Percentiles rank a stretch among this genome's conserved stretches.
Evolutionary conservation across 1,140 invertebrate genomes (phyloP).

Genomic region (Lucilia cuprina): DNA sequence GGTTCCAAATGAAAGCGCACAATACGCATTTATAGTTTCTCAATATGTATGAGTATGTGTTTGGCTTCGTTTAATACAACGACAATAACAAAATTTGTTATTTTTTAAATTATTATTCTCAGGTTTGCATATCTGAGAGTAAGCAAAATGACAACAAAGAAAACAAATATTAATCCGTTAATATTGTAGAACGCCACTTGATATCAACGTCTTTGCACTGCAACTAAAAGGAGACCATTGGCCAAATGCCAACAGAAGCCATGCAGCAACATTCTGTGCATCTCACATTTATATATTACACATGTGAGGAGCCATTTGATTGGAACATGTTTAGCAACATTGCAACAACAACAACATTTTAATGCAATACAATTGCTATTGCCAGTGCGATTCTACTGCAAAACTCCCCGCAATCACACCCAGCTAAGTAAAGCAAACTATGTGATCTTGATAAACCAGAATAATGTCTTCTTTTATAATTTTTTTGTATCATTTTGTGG

Average conservation of each 20-base stretch:
- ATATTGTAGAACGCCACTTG: constrained; percentile 16
- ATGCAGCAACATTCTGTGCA: constrained; percentile 23
- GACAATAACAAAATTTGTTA: background rate
- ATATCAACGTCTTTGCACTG: constrained; percentile 1
- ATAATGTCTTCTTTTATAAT: constrained; percentile 21
- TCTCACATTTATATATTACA: background rate
- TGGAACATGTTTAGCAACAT: constrained; percentile 26
- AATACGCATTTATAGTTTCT: constrained; percentile 51
- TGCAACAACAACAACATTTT: background rate
- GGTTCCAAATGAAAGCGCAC: constrained; percentile 61
- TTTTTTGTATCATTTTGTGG: background rate
- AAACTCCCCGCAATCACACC: background rate
- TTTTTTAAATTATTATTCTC: background rate
- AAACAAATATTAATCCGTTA: constrained; percentile 18
- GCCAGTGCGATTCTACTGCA: background rate
- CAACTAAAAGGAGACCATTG: constrained; percentile 25
- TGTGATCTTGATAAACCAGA: constrained; percentile 34
- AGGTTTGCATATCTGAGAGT: background rate
- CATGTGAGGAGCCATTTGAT: background rate
- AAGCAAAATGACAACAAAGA: background rate
- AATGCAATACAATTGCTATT: background rate
- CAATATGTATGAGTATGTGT: background rate
- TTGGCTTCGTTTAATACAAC: background rate
- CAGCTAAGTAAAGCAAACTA: background rate
- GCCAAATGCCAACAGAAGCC: constrained; percentile 21